Base-by-base conservation (phyloP, 2,888 invertebrate species). In the Hemaris fuciformis region DNA sequence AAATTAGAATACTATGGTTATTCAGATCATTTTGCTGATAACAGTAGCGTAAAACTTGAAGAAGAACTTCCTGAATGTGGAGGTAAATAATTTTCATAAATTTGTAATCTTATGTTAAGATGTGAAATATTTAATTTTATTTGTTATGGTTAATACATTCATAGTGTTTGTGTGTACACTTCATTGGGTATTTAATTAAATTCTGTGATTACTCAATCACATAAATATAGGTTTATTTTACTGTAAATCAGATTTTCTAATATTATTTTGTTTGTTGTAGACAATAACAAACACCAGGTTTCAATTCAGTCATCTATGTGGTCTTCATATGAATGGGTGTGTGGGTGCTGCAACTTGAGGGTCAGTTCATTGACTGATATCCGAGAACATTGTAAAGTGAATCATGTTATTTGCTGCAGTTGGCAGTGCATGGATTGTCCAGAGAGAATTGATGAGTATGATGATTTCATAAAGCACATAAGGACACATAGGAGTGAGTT, bases 301-400 rank as follows among this genome's bases (percentile, higher is more conserved):
- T 18, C 20, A 18, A 43, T 22, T 18, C 8, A 22, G 10, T 10
- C 8, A 10, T 15, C 20, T 43, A 56, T 31, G 0, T 56, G 59
- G 62, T 31, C 38, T 23, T 27, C 10, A 23, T 59, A 62, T 46
- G 23, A 15, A 6, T 63, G 42, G 62, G 31, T 38, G 6, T 60
- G 60, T 38, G 23, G 31, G 3, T 42, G 27, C 31, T 57, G 59
- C 45, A 23, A 23, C 45, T 18, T 22, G 20, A 34, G 6, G 23
- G 60, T 60, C 10, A 22, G 15, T 23, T 38, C 60, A 3, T 34
- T 23, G 15, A 15, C 5, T 15, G 38, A 22, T 13, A 10, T 43
- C 2, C 43, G 43, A 10, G 20, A 20, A 10, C 43, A 43, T 18
- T 43, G 20, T 3, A 43, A 20, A 3, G 18, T 10, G 8, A 10